Evolutionary conservation across 2,797 vertebrate species (phyloP).

Genomic region (Pantherophis alleghaniensis): DNA sequence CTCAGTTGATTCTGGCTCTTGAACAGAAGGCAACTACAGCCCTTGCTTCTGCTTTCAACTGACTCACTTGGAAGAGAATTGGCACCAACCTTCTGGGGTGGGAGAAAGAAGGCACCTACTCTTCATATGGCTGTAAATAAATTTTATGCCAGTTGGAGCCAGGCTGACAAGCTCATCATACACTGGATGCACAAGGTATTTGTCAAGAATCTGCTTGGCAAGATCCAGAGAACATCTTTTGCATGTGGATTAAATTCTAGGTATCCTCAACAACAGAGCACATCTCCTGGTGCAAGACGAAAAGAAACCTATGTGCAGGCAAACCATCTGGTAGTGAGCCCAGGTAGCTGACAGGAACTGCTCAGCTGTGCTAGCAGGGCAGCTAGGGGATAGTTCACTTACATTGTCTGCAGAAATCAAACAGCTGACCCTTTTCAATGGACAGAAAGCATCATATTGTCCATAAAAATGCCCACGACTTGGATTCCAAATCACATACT

Average conservation of each 20-base stretch:
- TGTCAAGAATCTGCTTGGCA: background rate
- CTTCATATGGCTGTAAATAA: background rate
- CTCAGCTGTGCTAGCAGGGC: background rate
- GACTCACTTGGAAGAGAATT: background rate
- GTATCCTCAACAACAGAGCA: background rate
- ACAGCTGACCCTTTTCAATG: slow-evolving; percentile 86
- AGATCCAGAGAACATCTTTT: background rate
- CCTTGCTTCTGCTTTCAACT: background rate
- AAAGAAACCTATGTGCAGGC: background rate
- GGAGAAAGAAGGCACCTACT: background rate
- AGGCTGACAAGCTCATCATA: background rate
- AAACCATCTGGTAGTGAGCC: background rate
- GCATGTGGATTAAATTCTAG: background rate
- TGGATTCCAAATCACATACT: slow-evolving; percentile 93
- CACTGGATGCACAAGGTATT: background rate
- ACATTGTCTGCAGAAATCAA: slow-evolving; percentile 90
- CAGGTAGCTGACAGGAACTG: background rate
- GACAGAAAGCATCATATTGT: slow-evolving; percentile 96
- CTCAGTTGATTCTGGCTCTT: background rate
- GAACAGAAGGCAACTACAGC: background rate
- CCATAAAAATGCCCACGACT: slow-evolving; percentile 87
- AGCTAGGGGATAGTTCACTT: slow-evolving; percentile 63
- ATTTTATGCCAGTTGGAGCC: background rate
- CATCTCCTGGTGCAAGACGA: background rate
- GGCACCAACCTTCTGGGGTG: background rate